Evolutionary conservation across 2,797 vertebrate species (phyloP), one percentile per base, ranked within the genome.

Genomic region (Florisuga fusca): DNA sequence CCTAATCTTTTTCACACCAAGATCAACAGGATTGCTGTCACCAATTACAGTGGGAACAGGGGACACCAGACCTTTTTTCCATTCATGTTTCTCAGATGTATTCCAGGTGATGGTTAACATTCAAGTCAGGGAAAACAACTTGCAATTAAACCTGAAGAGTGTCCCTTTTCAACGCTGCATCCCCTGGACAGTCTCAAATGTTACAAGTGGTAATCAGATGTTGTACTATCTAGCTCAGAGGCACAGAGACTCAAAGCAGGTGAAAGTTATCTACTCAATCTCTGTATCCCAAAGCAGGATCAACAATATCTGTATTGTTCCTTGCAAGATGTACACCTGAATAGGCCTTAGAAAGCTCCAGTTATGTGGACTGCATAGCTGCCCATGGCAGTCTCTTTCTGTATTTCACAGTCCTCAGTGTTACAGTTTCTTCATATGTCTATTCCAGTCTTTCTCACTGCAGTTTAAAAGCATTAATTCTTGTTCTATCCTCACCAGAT

Each of bases 11-110:
- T 87, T 67, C 48, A 80, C 31, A 20, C 77, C 71, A 53, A 90
- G 73, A 84, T 93, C 69, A 91, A 57, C 33, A 46, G 12, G 21
- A 64, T 26, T 84, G 22, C 63, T 86, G 18, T 81, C 57, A 86
- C 7, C n/a, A 68, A 3, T 50, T 88, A 46, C 12, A 57, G 16
- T 18, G 43, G 54, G 80, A 93, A 72, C 0, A 72, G 6, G 22
- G 23, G 45, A 78, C 12, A 34, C 31, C 17, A 91, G 33, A 74
- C 36, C 22, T 10, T 85, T 71, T 77, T 71, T 31, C 36, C 0
- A 0, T 61, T 84, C 84, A 14, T 77, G 17, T 78, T 95, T 84
- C 58, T 93, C 77, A 84, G 26, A 54, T 51, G 21, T 51, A 46
- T 68, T 90, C 20, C 25, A 71, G 33, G 18, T 51, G 19, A 59